Percentiles rank a stretch among this genome's conserved stretches.
phyloP scores from a whole-genome alignment of 1,140 invertebrate genomes.

The Schmidtea mediterranea region DNA sequence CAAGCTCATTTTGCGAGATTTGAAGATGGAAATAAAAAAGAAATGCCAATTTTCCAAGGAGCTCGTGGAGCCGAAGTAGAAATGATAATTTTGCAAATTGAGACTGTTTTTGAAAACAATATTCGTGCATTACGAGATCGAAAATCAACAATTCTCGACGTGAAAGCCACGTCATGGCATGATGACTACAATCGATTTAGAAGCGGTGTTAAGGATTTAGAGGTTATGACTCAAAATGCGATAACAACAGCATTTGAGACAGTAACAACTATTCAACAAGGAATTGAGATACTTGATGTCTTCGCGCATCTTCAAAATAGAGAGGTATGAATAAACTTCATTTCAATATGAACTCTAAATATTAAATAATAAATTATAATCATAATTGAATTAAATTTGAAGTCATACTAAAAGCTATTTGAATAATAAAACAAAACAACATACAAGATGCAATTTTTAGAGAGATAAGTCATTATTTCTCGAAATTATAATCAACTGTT shows the following conservation, averaged over 20 bases:
- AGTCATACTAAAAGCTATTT: neutral
- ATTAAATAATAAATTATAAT: too few species aligned
- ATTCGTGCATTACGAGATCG: constrained; percentile 34
- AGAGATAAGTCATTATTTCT: too few species aligned
- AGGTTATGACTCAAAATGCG: constrained; percentile 28
- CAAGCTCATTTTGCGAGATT: constrained; percentile 28
- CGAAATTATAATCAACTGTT: too few species aligned
- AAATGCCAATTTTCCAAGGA: constrained; percentile 26
- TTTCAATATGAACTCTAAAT: too few species aligned
- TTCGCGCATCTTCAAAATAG: constrained; percentile 26
- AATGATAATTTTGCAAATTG: constrained; percentile 40
- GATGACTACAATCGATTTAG: constrained; percentile 34
- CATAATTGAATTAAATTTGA: too few species aligned
- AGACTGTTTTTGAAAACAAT: constrained; percentile 41
- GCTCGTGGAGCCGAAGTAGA: constrained; percentile 39
- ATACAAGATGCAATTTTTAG: neutral
- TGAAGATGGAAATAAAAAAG: constrained; percentile 21
- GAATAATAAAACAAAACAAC: neutral
- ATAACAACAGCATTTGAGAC: constrained; percentile 28
- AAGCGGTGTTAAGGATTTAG: constrained; percentile 25
- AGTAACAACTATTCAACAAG: constrained; percentile 24
- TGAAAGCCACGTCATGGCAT: constrained; percentile 40
- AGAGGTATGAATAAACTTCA: constrained; percentile 17
- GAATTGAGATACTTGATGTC: constrained; percentile 26
- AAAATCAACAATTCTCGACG: constrained; percentile 40